Percentiles rank a stretch among this genome's conserved stretches.
These are phyloP conservation scores for Palythoa grandiflora DNA, from an alignment of 92 coral and sea anemone species.

Conservation along the genomic window DNA sequence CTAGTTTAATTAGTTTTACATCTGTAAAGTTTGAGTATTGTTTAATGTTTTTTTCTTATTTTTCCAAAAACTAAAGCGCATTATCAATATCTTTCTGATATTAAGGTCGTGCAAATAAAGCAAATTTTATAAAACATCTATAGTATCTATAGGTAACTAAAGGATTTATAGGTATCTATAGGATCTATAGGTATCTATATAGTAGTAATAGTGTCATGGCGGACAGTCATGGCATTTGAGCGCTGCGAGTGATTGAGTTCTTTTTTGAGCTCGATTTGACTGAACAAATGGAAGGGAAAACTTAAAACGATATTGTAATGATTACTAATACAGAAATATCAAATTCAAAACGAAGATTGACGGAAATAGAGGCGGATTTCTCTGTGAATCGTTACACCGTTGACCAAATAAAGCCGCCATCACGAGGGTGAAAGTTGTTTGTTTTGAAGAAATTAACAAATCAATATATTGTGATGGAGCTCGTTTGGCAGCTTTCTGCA, in stretches of 20 bases:
- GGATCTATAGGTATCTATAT: too few relatives aligned
- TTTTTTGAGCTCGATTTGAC: too few relatives aligned
- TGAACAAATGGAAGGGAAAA: neutral
- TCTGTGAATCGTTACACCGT: conserved; percentile 18
- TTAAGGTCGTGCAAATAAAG: too few relatives aligned
- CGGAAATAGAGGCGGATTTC: conserved; percentile 27
- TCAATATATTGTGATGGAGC: conserved; percentile 5
- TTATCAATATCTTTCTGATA: too few relatives aligned
- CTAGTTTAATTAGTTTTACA: too few relatives aligned
- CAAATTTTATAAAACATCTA: too few relatives aligned
- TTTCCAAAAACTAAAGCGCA: too few relatives aligned
- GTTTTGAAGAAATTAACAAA: conserved; percentile 17
- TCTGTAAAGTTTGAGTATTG: too few relatives aligned
- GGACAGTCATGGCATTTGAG: conserved; percentile 30
- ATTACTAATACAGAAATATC: neutral
- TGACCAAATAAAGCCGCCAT: conserved; percentile 32
- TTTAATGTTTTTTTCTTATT: too few relatives aligned
- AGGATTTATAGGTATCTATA: too few relatives aligned
- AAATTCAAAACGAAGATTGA: conserved; percentile 7
- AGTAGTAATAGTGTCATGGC: neutral
- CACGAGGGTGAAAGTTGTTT: conserved; percentile 21
- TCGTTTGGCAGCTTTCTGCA: conserved; percentile 23
- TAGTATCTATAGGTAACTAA: too few relatives aligned
- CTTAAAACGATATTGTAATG: neutral
- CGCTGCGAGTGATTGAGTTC: too few relatives aligned